Conservation (phyloP, 2,113 vertebrate genomes). For the Cercopithecus mona region DNA sequence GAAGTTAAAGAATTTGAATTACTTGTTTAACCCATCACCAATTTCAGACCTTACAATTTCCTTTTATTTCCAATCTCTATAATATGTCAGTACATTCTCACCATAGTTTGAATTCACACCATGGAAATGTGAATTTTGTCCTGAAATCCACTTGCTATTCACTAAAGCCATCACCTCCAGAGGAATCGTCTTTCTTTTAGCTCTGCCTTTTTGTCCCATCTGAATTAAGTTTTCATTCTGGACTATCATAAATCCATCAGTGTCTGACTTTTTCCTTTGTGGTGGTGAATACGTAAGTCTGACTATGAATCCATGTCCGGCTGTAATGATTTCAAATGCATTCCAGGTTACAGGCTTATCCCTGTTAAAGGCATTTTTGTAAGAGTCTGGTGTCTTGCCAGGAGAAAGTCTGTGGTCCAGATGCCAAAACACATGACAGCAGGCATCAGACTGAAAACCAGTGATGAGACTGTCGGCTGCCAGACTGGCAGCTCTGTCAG, state of each 20-base stretch:
- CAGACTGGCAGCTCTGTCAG: not conserved
- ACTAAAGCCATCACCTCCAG: not conserved
- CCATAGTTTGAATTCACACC: not conserved
- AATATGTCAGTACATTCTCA: not conserved
- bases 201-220: not conserved
- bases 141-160: not conserved
- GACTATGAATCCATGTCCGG: not conserved
- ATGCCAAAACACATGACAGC: conserved; percentile 4
- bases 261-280: conserved; percentile 6
- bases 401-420: not conserved
- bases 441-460: not conserved
- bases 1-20: not conserved
- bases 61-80: not conserved
- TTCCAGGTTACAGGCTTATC: conserved; percentile 5
- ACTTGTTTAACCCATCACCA: not conserved
- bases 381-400: conserved; percentile 47
- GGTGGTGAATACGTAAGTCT: not conserved
- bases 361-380: not conserved
- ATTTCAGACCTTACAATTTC: conserved; percentile 33
- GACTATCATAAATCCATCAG: not conserved
- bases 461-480: not conserved
- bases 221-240: not conserved
- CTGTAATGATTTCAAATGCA: conserved; percentile 38
- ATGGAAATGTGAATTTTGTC: not conserved
- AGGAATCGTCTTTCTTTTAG: not conserved